These are phyloP conservation scores for Nezara viridula DNA, from an alignment of 2,888 invertebrate genomes.

Conservation along the genomic window DNA sequence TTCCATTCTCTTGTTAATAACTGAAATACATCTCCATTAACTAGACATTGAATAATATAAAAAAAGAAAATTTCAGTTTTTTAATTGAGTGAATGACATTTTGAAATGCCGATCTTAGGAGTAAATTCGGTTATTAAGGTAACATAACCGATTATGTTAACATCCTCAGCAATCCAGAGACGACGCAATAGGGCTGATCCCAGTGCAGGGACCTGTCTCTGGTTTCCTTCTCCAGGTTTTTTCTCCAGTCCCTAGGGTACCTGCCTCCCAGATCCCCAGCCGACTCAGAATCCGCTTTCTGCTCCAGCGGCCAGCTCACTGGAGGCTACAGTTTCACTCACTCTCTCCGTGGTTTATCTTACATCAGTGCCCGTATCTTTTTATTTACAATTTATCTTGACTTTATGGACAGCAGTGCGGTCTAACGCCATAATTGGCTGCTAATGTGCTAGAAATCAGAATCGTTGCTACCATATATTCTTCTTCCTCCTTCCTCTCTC, in stretches of 20 bases:
- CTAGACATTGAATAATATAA: no score
- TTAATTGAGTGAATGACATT: no score
- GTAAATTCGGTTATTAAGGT: no score
- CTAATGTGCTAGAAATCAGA: neutral
- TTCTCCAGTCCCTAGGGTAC: conserved; percentile 24
- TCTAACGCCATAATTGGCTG: neutral
- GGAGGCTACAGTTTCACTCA: conserved; percentile 27
- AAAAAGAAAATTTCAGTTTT: no score
- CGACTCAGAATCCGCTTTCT: neutral
- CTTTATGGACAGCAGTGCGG: neutral
- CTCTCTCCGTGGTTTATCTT: conserved; percentile 23
- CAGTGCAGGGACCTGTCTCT: neutral
- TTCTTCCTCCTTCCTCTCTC: neutral
- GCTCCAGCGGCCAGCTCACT: neutral
- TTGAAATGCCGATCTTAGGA: no score
- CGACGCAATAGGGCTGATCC: neutral
- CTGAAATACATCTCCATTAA: no score
- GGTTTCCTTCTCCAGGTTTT: conserved; percentile 38
- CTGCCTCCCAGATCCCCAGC: neutral
- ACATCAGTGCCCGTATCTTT: neutral
- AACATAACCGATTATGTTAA: no score
- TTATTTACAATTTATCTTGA: neutral
- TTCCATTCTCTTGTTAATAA: no score
- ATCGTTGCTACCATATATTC: neutral
- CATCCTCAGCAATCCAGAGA: no score